Base-by-base conservation (phyloP, 2,888 invertebrate genomes). In the Agonopterix heracliana region DNA sequence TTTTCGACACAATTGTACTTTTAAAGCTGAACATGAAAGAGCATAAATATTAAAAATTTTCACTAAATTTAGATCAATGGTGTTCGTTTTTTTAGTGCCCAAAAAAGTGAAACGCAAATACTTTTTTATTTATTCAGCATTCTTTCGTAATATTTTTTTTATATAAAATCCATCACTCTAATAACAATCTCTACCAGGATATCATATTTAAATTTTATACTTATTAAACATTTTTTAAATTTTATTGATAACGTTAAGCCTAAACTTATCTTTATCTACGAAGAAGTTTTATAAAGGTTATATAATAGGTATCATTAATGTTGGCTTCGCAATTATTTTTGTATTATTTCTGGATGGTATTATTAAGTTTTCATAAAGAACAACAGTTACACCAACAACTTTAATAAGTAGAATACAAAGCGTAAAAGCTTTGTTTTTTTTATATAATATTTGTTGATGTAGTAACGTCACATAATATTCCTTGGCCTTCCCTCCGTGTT, bases 181-280 rank as follows among this genome's bases (percentile, higher is more conserved):
- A 74, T 88, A 88, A 88, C 88, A 88, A 88, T 81, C 67, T 81
- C 87, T 88, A 87, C 87, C 74, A 71, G 84, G 76, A 81, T 86
- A 78, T 73, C 66, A 79, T 84, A 83, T 75, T 79, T 75, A 66
- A 72, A 66, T 78, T 77, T 65, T 63, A 71, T 81, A 68, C n/a
- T 77, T 81, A 79, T 74, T 82, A 83, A 85, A 83, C 79, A 81
- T 66, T 75, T 72, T 80, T 78, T 69, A 67, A 64, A 9, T 41
- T 67, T 71, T 81, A 75, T 78, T 77, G 68, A 74, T 82, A 82
- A 79, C 81, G 76, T 83, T 82, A 84, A 82, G 81, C 80, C 85
- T 85, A 85, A 54, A 26, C 26, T 26, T 26, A 26, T 68, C 84
- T 84, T 85, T 83, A 53, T 60, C 81, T 85, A 86, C 71, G 66